These are phyloP conservation scores for Rutilus rutilus DNA, from an alignment of 2,113 vertebrate species.

Conservation along the genomic window DNA sequence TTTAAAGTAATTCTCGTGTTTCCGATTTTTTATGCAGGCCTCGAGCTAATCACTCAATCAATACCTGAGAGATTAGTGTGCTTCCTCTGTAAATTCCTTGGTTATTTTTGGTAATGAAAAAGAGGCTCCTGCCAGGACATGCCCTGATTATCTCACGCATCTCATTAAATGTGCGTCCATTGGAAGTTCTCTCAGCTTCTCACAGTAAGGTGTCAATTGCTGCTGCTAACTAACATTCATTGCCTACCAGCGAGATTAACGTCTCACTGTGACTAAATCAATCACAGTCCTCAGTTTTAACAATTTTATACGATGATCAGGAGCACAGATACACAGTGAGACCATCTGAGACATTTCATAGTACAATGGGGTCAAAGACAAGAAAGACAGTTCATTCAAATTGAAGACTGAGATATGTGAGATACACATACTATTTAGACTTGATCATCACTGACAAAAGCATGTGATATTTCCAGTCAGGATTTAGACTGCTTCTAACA, in stretches of 20 bases:
- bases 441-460: slow-evolving; percentile 5
- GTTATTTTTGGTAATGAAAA: slow-evolving; percentile 62
- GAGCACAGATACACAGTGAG: not conserved
- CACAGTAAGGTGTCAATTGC: slow-evolving; percentile 56
- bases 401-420: not conserved
- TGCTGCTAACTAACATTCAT: slow-evolving; percentile 60
- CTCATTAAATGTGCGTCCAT: slow-evolving; percentile 61
- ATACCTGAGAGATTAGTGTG: slow-evolving; percentile 7
- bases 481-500: not conserved
- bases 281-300: slow-evolving; percentile 62
- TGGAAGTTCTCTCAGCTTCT: slow-evolving; percentile 55
- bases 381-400: not conserved
- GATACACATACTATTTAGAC: slow-evolving; percentile 11
- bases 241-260: slow-evolving; percentile 61
- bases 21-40: not conserved
- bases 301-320: slow-evolving; percentile 58
- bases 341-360: not conserved
- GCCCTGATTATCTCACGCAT: slow-evolving; percentile 65
- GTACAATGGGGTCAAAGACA: not conserved
- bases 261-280: slow-evolving; percentile 66
- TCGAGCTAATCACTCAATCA: slow-evolving; percentile 16
- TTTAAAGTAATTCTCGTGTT: not conserved
- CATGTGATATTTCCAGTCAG: not conserved
- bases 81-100: slow-evolving; percentile 21
- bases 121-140: slow-evolving; percentile 64